A percentile compares a stretch with the other conserved stretches of the same genome.
Conservation (phyloP, 2,797 vertebrate species). For the Paguma larvata region DNA sequence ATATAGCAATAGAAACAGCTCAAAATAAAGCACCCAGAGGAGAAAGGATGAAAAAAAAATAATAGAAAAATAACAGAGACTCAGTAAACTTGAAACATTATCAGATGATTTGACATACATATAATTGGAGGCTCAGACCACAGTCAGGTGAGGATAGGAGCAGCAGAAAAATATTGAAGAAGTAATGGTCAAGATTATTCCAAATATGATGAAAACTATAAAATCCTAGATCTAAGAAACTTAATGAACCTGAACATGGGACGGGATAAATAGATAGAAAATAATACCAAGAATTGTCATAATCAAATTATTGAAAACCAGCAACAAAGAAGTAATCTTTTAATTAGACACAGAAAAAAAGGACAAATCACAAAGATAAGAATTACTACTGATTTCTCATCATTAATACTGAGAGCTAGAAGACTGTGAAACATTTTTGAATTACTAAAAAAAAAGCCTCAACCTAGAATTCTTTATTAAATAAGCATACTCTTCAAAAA, state of each 20-base stretch:
- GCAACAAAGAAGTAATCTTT: neutral
- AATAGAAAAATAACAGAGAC: neutral
- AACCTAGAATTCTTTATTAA: neutral
- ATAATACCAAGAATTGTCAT: neutral
- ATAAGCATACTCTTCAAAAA: neutral
- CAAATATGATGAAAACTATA: conserved; percentile 25
- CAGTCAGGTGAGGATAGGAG: neutral
- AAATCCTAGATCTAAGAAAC: neutral
- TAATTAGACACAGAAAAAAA: neutral
- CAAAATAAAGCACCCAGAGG: neutral
- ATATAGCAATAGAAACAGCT: neutral
- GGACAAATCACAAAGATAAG: neutral
- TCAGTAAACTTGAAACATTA: neutral
- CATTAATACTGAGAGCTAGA: neutral
- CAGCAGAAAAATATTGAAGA: neutral
- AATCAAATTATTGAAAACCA: neutral
- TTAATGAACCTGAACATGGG: neutral
- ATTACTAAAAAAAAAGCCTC: conserved; percentile 2
- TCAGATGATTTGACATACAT: neutral
- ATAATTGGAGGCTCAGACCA: neutral
- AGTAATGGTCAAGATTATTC: neutral
- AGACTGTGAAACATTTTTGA: neutral
- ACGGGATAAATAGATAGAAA: conserved; percentile 11
- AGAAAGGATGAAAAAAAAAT: neutral
- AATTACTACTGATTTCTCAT: conserved; percentile 11